Conservation (phyloP, 2,888 invertebrate genomes). For the Liopterus haemorrhoidalis region DNA sequence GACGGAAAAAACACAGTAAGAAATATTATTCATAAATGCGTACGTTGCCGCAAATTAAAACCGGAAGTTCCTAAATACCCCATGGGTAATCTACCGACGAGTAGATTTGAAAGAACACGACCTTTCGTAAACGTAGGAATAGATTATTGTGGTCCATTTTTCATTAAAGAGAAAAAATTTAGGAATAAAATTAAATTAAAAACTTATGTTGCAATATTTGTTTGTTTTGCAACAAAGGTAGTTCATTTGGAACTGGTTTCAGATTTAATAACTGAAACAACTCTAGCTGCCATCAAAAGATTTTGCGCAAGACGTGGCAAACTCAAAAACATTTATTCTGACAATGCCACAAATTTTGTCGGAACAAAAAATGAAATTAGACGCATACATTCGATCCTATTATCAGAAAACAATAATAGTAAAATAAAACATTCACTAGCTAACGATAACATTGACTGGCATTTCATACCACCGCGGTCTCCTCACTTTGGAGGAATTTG, state of each 20-base stretch:
- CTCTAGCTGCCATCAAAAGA: slow-evolving; percentile 17
- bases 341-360: slow-evolving; percentile 24
- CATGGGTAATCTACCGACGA: slow-evolving; percentile 16
- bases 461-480: slow-evolving; percentile 20
- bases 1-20: slow-evolving; percentile 23
- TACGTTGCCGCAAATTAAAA: slow-evolving; percentile 19
- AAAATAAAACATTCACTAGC: background rate
- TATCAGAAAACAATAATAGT: background rate
- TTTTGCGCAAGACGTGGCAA: slow-evolving; percentile 17
- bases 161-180: slow-evolving; percentile 5
- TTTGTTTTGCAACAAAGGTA: slow-evolving; percentile 8
- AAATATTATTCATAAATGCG: slow-evolving; percentile 21
- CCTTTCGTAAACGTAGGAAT: slow-evolving; percentile 9
- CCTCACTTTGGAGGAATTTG: slow-evolving; percentile 21
- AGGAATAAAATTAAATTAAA: slow-evolving; percentile 16
- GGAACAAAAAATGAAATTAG: slow-evolving; percentile 12
- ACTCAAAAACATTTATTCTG: slow-evolving; percentile 16
- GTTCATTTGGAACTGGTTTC: slow-evolving; percentile 8
- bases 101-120: slow-evolving; percentile 2
- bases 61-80: background rate
- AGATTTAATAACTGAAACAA: slow-evolving; percentile 6
- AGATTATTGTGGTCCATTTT: slow-evolving; percentile 9
- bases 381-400: background rate
- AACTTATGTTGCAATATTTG: slow-evolving; percentile 7
- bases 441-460: slow-evolving; percentile 12